These are phyloP conservation scores for Nephrocerus scutellatus DNA, from an alignment of 2,888 invertebrate species.

Conservation along the genomic window DNA sequence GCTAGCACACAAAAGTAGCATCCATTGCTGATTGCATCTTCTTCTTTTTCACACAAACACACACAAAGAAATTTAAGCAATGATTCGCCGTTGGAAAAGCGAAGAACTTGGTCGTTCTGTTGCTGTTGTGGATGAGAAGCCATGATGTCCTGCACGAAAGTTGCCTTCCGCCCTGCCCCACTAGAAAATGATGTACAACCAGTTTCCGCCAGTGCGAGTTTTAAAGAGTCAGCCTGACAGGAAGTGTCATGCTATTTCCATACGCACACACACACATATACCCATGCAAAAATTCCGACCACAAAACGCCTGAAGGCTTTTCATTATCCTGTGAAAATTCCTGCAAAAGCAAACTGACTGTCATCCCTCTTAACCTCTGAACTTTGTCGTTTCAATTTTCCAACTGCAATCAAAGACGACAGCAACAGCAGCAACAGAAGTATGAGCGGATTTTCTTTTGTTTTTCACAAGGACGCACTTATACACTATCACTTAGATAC, in stretches of 20 bases:
- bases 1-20: conserved; percentile 1
- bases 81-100: no score
- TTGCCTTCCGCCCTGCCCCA: conserved; percentile 15
- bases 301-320: conserved; percentile 8
- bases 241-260: conserved; percentile 24
- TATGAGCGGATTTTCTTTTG: no score
- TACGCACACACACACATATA: no score
- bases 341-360: conserved; percentile 33
- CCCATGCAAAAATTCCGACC: conserved; percentile 12
- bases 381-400: conserved; percentile 46
- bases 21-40: conserved; percentile 13
- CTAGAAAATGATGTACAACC: conserved; percentile 23
- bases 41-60: conserved; percentile 10
- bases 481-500: no score
- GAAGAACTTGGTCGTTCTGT: no score
- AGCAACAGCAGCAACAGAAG: no score
- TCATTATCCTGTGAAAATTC: no score
- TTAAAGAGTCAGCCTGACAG: conserved; percentile 26
- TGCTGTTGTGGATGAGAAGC: conserved; percentile 9
- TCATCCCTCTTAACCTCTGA: conserved; percentile 45
- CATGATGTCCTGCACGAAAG: conserved; percentile 18
- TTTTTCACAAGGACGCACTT: no score
- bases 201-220: conserved; percentile 26
- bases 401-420: no score
- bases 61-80: conserved; percentile 12